Evolutionary conservation across 2,113 vertebrate species (phyloP).

Genomic region (Pteruthius melanotis): DNA sequence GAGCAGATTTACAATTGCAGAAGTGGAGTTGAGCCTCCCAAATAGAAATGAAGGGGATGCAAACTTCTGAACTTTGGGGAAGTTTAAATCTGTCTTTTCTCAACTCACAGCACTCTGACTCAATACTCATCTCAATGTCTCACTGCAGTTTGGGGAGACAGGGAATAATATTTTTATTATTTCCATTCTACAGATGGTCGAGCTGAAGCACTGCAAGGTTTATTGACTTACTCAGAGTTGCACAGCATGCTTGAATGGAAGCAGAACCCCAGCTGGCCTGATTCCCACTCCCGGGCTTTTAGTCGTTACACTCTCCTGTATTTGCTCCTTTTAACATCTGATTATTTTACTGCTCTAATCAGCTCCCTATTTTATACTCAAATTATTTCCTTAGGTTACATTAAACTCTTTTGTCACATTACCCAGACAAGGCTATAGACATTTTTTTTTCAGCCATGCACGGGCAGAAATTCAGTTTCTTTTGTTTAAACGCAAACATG

Average conservation of each 20-base stretch:
- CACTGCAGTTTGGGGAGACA: conserved; percentile 28
- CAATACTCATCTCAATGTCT: conserved; percentile 50
- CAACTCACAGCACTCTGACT: conserved; percentile 32
- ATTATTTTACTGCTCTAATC: conserved; percentile 45
- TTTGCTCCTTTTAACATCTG: conserved; percentile 31
- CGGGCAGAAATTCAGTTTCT: not conserved
- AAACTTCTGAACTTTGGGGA: conserved; percentile 59
- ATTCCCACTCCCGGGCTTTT: conserved; percentile 32
- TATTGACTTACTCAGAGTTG: conserved; percentile 59
- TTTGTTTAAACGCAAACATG: not conserved
- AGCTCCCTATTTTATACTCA: not conserved
- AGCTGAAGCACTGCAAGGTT: conserved; percentile 49
- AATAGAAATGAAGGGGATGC: conserved; percentile 10
- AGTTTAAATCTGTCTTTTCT: conserved; percentile 60
- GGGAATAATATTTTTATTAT: conserved; percentile 66
- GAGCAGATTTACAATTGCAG: not conserved
- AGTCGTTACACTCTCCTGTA: not conserved
- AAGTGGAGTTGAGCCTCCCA: conserved; percentile 1
- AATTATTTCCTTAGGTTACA: not conserved
- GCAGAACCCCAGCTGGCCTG: conserved; percentile 58
- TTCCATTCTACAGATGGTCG: conserved; percentile 50
- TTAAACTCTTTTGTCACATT: not conserved
- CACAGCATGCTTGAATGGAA: conserved; percentile 56
- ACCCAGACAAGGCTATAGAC: not conserved
- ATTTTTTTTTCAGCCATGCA: not conserved